Evolutionary conservation across 1,140 invertebrate genomes (phyloP).

Genomic region (Ooceraea biroi): DNA sequence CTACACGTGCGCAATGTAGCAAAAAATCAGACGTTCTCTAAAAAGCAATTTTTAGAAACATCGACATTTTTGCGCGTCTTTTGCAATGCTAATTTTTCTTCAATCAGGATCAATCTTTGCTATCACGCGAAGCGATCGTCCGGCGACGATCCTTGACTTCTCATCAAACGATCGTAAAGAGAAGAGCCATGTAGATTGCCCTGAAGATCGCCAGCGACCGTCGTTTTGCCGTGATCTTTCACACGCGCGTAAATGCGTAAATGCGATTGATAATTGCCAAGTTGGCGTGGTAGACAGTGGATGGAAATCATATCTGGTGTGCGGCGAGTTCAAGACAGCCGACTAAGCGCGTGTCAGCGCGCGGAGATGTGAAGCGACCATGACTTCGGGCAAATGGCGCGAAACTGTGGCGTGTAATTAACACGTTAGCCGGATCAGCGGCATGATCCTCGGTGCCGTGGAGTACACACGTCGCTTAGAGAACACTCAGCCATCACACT

Average conservation of each 20-base stretch:
- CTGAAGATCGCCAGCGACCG: not conserved
- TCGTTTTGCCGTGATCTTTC: slow-evolving; percentile 6
- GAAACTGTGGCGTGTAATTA: slow-evolving; percentile 51
- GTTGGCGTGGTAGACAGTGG: slow-evolving; percentile 9
- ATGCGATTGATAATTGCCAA: slow-evolving; percentile 30
- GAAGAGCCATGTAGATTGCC: not conserved
- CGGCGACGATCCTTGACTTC: not conserved
- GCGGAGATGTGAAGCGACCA: slow-evolving; percentile 41
- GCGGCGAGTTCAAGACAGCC: slow-evolving; percentile 19
- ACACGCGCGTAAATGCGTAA: not conserved
- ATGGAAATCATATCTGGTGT: slow-evolving; percentile 20
- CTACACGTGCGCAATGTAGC: no score
- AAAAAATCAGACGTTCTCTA: no score
- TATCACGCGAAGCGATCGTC: no score
- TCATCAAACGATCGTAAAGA: slow-evolving; percentile 2
- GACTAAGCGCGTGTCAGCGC: slow-evolving; percentile 47
- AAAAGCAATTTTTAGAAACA: no score
- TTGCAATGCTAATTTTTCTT: no score
- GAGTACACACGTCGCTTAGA: not conserved
- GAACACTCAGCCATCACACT: slow-evolving; percentile 2
- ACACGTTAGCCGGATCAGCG: slow-evolving; percentile 46
- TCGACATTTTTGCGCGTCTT: no score
- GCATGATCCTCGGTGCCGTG: not conserved
- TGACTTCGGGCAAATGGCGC: slow-evolving; percentile 54
- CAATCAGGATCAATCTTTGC: no score